Percentiles rank a stretch among this genome's conserved stretches.
Evolutionary conservation across 2,113 vertebrate species (phyloP).

Genomic region (Erpornis zantholeuca): DNA sequence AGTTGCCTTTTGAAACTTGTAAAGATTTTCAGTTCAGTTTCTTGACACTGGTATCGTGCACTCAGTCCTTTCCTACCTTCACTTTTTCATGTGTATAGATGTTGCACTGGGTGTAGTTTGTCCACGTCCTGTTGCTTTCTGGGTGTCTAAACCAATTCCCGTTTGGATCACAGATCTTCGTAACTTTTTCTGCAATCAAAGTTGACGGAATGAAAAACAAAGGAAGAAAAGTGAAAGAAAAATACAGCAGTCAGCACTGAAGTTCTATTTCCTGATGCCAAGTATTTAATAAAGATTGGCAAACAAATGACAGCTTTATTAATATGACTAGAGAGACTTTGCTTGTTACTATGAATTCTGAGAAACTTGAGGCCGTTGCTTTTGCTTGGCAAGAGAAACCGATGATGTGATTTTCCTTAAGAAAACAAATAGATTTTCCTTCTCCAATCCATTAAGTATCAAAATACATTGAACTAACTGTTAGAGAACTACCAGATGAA

Average conservation of each 20-base stretch:
- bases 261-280: background rate
- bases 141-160: constrained; percentile 95
- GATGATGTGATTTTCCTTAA: constrained; percentile 8
- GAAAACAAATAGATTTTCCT: constrained; percentile 2
- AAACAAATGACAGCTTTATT: constrained; percentile 25
- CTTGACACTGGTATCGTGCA: background rate
- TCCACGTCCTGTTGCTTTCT: constrained; percentile 92
- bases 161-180: constrained; percentile 87
- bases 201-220: background rate
- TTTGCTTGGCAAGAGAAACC: background rate
- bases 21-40: background rate
- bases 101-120: constrained; percentile 91
- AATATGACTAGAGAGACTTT: background rate
- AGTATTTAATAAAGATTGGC: background rate
- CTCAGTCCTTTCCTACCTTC: constrained; percentile 73
- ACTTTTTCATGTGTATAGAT: constrained; percentile 80
- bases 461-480: background rate
- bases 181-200: constrained; percentile 85
- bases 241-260: background rate
- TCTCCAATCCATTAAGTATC: background rate
- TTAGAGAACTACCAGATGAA: background rate
- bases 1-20: background rate
- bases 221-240: background rate
- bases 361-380: background rate
- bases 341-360: constrained; percentile 16